These are phyloP conservation scores for Gnathonemus echidnorhynchus DNA, from an alignment of 2,113 vertebrate species.

Conservation along the genomic window DNA sequence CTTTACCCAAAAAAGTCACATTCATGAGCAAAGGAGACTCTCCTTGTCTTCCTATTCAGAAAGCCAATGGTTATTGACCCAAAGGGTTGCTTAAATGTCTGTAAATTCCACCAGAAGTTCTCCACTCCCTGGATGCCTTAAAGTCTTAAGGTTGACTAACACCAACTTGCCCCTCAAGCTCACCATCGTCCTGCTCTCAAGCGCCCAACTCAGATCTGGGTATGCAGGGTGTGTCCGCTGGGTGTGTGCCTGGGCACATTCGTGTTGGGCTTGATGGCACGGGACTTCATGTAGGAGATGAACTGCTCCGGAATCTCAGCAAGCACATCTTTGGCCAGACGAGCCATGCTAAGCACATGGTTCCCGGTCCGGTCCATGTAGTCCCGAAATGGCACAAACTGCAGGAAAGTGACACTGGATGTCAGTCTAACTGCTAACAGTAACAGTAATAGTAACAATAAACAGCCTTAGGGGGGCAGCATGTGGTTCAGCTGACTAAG, in stretches of 20 bases:
- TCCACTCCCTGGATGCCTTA: neutral
- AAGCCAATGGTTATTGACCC: neutral
- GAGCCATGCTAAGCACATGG: conserved; percentile 85
- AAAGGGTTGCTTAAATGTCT: neutral
- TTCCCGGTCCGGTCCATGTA: conserved; percentile 84
- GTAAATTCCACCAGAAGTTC: neutral
- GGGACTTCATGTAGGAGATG: conserved; percentile 84
- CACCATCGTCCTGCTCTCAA: neutral
- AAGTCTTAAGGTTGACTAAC: neutral
- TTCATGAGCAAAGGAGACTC: neutral
- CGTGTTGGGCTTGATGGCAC: conserved; percentile 64
- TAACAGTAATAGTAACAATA: neutral
- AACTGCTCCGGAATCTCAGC: conserved; percentile 89
- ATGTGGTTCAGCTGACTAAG: neutral
- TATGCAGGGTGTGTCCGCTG: conserved; percentile 42
- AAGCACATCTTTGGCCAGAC: conserved; percentile 83
- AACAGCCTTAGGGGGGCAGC: neutral
- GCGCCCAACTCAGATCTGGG: conserved; percentile 45
- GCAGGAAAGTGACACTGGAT: conserved; percentile 15
- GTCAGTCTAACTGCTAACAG: neutral
- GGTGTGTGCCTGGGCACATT: conserved; percentile 51
- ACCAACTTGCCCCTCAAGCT: neutral
- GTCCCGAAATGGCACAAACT: conserved; percentile 91
- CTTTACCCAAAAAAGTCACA: neutral
- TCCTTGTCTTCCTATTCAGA: neutral